These are phyloP conservation scores for Torymus aiolomorphi DNA, from an alignment of 2,888 invertebrate species.

Conservation along the genomic window DNA sequence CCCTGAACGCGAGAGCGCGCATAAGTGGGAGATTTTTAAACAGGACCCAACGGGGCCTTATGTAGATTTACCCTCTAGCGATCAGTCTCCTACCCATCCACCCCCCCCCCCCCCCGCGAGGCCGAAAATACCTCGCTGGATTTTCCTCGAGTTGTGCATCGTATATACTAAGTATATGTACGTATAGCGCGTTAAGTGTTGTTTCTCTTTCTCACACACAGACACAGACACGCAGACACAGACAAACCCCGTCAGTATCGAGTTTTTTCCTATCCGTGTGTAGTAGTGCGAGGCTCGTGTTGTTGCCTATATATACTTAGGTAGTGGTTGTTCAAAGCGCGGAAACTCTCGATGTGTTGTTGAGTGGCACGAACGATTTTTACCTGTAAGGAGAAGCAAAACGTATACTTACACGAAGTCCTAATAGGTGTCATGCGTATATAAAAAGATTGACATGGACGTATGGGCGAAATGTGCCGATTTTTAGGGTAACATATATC, in stretches of 20 bases:
- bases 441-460: neutral
- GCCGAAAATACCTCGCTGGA: constrained; percentile 39
- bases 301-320: constrained; percentile 35
- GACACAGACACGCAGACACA: neutral
- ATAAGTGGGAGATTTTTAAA: constrained; percentile 5
- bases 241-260: constrained; percentile 13
- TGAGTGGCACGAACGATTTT: constrained; percentile 47
- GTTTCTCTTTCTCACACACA: neutral
- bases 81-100: neutral
- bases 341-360: constrained; percentile 40
- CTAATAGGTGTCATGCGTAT: too few relatives aligned
- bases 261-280: constrained; percentile 23
- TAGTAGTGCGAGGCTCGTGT: constrained; percentile 27
- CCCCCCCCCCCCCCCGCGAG: neutral
- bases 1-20: too few relatives aligned
- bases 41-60: constrained; percentile 16
- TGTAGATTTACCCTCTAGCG: neutral
- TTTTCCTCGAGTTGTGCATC: constrained; percentile 37
- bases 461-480: constrained; percentile 42
- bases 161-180: constrained; percentile 25
- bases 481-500: neutral
- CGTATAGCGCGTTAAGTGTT: constrained; percentile 41
- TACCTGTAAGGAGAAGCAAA: constrained; percentile 19
- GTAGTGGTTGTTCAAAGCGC: too few relatives aligned
- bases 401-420: neutral